These are phyloP conservation scores for Bombus superbus DNA, from an alignment of 1,140 invertebrate genomes.

Conservation along the genomic window DNA sequence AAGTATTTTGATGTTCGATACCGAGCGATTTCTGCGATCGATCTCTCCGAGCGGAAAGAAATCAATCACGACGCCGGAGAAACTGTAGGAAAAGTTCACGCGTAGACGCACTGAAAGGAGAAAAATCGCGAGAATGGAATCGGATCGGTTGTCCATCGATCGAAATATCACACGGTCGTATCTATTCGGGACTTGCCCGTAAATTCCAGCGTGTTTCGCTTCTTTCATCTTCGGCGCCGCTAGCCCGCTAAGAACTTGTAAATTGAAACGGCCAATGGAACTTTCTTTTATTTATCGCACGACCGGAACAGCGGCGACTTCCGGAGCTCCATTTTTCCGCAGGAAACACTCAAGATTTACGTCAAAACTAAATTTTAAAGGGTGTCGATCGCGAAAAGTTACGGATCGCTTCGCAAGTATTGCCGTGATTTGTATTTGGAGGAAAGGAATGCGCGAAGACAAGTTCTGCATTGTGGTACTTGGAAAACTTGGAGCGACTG, in stretches of 20 bases:
- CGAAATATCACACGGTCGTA: conserved; percentile 1
- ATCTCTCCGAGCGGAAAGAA: not conserved
- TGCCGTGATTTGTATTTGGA: no score
- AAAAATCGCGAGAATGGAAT: not conserved
- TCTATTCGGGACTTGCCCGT: not conserved
- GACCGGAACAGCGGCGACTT: not conserved
- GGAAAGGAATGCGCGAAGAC: no score
- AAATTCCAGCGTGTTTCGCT: not conserved
- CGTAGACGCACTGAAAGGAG: not conserved
- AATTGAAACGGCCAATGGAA: not conserved
- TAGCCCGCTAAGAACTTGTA: conserved; percentile 12
- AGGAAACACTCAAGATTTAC: no score
- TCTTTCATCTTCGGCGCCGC: not conserved
- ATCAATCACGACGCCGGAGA: not conserved
- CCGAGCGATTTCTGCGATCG: not conserved
- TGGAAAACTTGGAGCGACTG: no score
- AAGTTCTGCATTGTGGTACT: no score
- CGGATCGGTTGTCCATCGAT: conserved; percentile 13
- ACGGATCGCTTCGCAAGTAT: no score
- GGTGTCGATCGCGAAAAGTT: no score
- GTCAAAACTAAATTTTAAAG: no score
- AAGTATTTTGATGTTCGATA: no score
- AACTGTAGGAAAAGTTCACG: not conserved
- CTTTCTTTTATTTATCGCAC: conserved; percentile 14
- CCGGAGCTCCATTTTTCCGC: not conserved